Evolutionary conservation across 35 echinoderm and acorn worm species (phyloP).

Genomic region (Anneissia japonica): DNA sequence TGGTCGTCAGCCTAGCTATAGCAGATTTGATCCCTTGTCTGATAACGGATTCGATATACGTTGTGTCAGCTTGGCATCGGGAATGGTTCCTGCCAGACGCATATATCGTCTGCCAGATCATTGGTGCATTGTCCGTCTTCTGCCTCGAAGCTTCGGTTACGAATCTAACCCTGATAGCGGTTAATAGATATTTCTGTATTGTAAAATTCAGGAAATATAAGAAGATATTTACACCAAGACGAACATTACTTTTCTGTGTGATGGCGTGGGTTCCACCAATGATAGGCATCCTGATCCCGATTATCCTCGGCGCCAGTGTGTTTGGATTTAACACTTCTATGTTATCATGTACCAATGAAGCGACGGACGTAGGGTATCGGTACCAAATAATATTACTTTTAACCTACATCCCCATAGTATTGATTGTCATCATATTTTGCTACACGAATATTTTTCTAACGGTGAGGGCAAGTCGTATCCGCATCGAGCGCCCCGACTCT

Average conservation of each 20-base stretch:
- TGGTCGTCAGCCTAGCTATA: not conserved
- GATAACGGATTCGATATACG: not conserved
- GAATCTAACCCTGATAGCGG: not conserved
- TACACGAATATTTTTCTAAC: not conserved
- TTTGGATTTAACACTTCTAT: not conserved
- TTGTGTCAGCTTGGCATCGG: not conserved
- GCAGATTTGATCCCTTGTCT: not conserved
- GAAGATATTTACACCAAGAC: not conserved
- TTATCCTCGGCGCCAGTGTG: not conserved
- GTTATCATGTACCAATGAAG: not conserved
- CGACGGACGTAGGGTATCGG: not conserved
- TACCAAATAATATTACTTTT: not conserved
- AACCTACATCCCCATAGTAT: not conserved
- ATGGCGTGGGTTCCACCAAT: not conserved
- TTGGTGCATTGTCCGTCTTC: not conserved
- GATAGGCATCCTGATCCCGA: not conserved
- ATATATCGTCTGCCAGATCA: not conserved
- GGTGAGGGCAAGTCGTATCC: not conserved
- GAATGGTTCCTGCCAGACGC: not conserved
- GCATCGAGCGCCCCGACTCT: not conserved
- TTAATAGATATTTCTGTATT: not conserved
- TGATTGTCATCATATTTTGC: not conserved
- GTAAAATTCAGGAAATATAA: not conserved
- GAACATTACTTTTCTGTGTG: not conserved
- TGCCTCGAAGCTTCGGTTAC: not conserved